Evolutionary conservation across 2,797 vertebrate species (phyloP).

Genomic region (Prionace glauca): DNA sequence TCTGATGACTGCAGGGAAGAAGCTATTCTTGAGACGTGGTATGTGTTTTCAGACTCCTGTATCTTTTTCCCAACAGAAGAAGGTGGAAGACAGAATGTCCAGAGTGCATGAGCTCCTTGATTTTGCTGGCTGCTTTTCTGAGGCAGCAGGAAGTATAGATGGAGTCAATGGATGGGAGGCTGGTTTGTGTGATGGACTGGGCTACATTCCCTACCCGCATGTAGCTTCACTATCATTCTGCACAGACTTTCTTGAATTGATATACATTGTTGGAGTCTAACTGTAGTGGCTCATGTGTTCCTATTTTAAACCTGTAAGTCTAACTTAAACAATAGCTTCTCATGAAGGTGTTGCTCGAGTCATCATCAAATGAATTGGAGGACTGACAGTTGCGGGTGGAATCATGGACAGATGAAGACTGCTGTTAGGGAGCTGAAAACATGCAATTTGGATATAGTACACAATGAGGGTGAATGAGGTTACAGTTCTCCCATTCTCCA

Average conservation of each 20-base stretch:
- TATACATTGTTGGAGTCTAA: neutral
- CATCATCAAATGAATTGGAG: neutral
- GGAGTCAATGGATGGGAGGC: no score
- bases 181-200: no score
- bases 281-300: neutral
- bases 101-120: no score
- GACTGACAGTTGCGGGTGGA: no score
- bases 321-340: neutral
- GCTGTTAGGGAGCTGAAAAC: neutral
- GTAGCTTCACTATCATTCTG: neutral
- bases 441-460: neutral
- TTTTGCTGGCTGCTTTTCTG: no score
- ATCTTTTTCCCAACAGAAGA: no score
- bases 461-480: neutral
- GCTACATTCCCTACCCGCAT: no score
- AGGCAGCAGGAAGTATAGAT: no score
- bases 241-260: neutral
- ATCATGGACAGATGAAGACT: neutral
- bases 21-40: no score
- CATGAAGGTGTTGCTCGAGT: neutral
- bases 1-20: no score
- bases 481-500: neutral
- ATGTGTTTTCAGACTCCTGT: no score
- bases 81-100: no score
- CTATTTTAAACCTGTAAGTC: neutral